Base-by-base conservation (phyloP, 2,113 vertebrate species). In the Gymnobelideus leadbeateri region DNA sequence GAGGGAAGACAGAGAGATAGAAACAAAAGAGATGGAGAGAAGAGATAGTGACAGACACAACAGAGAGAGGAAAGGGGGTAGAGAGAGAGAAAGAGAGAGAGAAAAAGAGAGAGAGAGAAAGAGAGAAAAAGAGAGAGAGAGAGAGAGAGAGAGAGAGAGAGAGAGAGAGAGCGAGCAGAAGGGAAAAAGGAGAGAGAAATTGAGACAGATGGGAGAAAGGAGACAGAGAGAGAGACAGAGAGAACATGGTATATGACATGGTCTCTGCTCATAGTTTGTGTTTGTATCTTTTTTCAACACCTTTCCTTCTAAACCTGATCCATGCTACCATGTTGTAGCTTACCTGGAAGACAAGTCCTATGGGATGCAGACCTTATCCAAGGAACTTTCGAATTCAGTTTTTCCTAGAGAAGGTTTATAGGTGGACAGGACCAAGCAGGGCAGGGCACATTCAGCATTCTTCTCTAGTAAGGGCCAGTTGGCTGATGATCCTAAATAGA, bases 101-200 rank as follows among this genome's bases (percentile, higher is more conserved):
- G 12, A 54, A 10, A 3, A 37, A 10, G 0, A 50, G 51, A 51
- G 51, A 51, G 51, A 49, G 10, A 1, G 1, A 21, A 14, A 0
- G 19, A 89, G 68, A 16, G 51, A 10, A 9, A 26, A 8, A 43
- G 14, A 4, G 1, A 24, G 0, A 11, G 11, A 10, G 8, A 7
- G 0, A 4, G 1, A 3, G 0, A 19, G 2, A 4, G 12, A 10
- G 1, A 6, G 14, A 47, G 46, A 2, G 3, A 23, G 2, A 8
- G 55, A 8, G n/a, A 25, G 2, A 1, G 12, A 8, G 11, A 51
- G 24, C 21, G 12, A 6, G 24, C 24, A 4, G 7, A 10, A 37
- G n/a, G 19, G 28, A 23, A 93, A 16, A 89, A 25, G 52, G 21
- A 28, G 1, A 25, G 21, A 16, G 49, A 89, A 57, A 23, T 0